phyloP scores from a whole-genome alignment of 2,113 vertebrate genomes.

The Nanger granti region DNA sequence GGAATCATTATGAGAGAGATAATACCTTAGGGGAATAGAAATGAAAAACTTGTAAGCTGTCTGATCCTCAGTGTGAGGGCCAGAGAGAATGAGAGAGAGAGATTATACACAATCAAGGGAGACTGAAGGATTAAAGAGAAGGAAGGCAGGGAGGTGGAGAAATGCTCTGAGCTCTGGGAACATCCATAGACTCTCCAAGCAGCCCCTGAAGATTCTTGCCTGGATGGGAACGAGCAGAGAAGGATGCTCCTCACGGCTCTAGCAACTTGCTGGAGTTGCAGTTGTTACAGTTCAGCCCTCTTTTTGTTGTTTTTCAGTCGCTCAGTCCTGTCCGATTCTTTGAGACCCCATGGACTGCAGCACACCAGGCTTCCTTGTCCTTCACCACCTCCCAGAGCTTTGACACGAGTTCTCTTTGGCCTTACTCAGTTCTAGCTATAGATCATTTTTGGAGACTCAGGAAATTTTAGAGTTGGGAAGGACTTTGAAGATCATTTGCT shows the following conservation, averaged over 20 bases:
- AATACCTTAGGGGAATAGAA: neutral
- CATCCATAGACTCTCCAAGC: neutral
- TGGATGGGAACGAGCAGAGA: neutral
- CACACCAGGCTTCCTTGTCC: neutral
- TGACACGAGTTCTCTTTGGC: neutral
- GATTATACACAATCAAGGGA: neutral
- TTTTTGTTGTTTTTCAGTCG: neutral
- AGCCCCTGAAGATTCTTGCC: neutral
- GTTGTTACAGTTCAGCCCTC: neutral
- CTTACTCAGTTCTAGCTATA: neutral
- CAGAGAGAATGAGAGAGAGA: neutral
- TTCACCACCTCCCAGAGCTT: neutral
- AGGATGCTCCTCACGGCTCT: neutral
- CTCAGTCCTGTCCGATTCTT: neutral
- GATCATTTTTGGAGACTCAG: neutral
- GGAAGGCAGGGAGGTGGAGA: neutral
- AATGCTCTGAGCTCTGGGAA: neutral
- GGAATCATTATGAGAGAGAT: neutral
- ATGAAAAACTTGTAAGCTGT: neutral
- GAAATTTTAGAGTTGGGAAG: neutral
- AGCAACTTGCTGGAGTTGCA: too few species aligned
- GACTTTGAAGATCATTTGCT: constrained; percentile 12
- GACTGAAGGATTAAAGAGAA: neutral
- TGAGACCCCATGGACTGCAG: neutral
- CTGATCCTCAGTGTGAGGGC: neutral